These are phyloP conservation scores for Teleogryllus oceanicus DNA, from an alignment of 2,888 invertebrate species.

Conservation along the genomic window DNA sequence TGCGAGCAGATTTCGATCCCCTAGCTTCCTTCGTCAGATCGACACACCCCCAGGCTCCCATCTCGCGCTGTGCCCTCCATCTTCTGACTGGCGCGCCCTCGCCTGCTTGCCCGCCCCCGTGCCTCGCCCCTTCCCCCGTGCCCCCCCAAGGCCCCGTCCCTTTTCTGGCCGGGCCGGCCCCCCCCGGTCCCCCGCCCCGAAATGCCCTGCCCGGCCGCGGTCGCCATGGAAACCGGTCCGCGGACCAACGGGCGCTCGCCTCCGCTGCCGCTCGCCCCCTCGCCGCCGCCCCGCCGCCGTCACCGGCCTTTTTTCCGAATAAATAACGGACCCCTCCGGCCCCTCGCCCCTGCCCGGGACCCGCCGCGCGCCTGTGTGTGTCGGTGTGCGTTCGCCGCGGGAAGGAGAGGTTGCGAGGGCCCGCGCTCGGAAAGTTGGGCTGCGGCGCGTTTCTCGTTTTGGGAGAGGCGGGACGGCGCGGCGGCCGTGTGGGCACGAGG, in stretches of 20 bases:
- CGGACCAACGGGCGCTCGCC: conserved; percentile 3
- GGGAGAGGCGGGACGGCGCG: background rate
- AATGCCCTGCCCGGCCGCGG: conserved; percentile 32
- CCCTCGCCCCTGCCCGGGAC: background rate
- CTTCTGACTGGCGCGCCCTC: background rate
- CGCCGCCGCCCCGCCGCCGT: background rate
- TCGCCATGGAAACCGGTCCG: conserved; percentile 31
- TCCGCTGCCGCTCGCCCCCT: background rate
- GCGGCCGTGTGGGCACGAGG: too few species aligned
- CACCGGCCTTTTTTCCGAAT: background rate
- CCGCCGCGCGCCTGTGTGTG: background rate
- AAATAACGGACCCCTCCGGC: background rate
- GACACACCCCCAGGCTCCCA: too few species aligned
- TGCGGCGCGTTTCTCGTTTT: background rate
- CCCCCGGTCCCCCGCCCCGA: conserved; percentile 24
- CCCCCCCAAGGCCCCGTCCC: conserved; percentile 24
- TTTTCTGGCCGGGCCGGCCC: background rate
- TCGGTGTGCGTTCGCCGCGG: background rate
- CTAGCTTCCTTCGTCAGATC: too few species aligned
- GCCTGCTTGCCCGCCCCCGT: background rate
- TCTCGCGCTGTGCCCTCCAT: too few species aligned
- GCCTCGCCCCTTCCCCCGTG: too few species aligned
- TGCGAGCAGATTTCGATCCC: too few species aligned
- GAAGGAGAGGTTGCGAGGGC: background rate
- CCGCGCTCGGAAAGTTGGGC: background rate